A percentile compares a stretch with the other conserved stretches of the same genome.
These are phyloP conservation scores for Scylla paramamosain DNA, from an alignment of 1,140 invertebrate species.

Conservation along the genomic window DNA sequence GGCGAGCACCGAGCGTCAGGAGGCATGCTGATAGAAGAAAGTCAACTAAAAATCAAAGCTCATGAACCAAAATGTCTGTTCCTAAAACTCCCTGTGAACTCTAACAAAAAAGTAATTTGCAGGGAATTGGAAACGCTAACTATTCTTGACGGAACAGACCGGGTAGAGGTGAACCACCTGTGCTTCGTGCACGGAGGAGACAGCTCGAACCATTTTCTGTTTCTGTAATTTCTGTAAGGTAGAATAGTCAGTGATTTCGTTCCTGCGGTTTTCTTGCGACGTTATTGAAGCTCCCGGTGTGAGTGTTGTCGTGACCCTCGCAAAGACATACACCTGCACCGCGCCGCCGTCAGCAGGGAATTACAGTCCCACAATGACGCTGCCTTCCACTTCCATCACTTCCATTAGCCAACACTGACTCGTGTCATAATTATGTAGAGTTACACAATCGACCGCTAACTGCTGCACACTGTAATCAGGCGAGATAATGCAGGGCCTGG, in stretches of 20 bases:
- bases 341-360: background rate
- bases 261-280: background rate
- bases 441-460: slow-evolving; percentile 13
- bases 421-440: slow-evolving; percentile 46
- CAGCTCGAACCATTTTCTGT: background rate
- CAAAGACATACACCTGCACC: background rate
- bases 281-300: background rate
- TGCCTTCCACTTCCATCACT: background rate
- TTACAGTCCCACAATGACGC: slow-evolving; percentile 25
- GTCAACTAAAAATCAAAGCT: too few relatives aligned
- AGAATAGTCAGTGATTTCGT: background rate
- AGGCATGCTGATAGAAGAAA: too few relatives aligned
- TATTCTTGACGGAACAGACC: background rate
- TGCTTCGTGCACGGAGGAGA: background rate
- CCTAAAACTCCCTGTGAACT: background rate
- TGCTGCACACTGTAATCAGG: slow-evolving; percentile 32
- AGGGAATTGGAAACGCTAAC: background rate
- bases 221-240: background rate
- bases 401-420: slow-evolving; percentile 39
- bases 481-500: slow-evolving; percentile 29
- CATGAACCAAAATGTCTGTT: background rate
- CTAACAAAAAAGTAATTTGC: background rate
- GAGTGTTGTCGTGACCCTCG: background rate
- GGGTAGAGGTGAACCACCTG: background rate
- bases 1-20: too few relatives aligned